Evolutionary conservation across 2,888 invertebrate genomes (phyloP).

Genomic region (Ecdyonurus torrentis): DNA sequence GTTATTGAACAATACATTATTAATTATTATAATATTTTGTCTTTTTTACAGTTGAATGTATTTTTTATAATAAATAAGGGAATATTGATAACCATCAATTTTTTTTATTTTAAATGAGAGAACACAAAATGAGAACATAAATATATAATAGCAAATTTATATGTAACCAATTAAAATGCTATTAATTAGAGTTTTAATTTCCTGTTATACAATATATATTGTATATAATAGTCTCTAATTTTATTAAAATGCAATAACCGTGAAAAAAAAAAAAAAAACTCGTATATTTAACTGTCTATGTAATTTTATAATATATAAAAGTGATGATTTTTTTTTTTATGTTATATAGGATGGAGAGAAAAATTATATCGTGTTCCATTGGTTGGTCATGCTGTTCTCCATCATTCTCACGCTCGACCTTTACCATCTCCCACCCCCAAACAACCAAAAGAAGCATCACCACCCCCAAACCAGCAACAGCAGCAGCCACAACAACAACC

Average conservation of each 20-base stretch:
- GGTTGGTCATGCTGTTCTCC: neutral
- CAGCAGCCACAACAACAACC: constrained; percentile 28
- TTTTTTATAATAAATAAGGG: neutral
- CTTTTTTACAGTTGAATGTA: neutral
- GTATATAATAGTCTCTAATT: too few species aligned
- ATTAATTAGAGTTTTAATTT: too few species aligned
- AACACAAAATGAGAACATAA: too few species aligned
- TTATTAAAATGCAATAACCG: too few species aligned
- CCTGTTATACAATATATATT: too few species aligned
- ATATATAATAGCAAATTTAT: too few species aligned
- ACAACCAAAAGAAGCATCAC: constrained; percentile 20
- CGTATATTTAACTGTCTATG: too few species aligned
- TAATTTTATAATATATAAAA: neutral
- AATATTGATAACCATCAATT: too few species aligned
- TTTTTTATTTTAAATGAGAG: too few species aligned
- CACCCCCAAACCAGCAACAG: constrained; percentile 34
- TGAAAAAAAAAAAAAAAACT: too few species aligned
- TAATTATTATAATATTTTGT: too few species aligned
- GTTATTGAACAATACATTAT: neutral
- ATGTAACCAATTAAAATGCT: too few species aligned
- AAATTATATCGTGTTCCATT: constrained; percentile 8
- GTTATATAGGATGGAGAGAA: constrained; percentile 14
- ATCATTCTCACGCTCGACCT: neutral
- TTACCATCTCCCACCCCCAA: neutral
- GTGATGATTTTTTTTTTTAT: neutral